Base-by-base conservation (phyloP, 2,797 vertebrate genomes). In the Micrastur ruficollis region DNA sequence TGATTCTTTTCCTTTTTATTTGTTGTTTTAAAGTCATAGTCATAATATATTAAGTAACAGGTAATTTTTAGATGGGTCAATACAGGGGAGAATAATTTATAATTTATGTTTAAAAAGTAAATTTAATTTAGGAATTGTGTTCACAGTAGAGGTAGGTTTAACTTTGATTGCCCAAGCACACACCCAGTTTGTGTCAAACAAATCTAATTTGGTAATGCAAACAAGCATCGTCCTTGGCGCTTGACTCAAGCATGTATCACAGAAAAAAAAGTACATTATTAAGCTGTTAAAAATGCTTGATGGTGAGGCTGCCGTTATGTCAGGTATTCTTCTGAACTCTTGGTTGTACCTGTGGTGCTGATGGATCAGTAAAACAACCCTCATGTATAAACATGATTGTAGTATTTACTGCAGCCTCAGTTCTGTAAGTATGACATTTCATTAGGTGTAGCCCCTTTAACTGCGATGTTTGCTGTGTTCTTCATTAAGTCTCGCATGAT, bases 81-180 rank as follows among this genome's bases (percentile, higher is more conserved):
- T 55, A 55, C 1, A 84, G 8, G 3, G 23, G 11, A 76, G 34
- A 94, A 86, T 68, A 11, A 53, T 86, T 96, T 94, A 65, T 40
- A n/a, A 91, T 78, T 72, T 84, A 63, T 61, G 52, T 73, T 97
- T 95, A 46, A 94, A 90, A 62, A 89, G 53, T 70, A 90, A 81
- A 95, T 90, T 38, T 65, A 76, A 83, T 95, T 96, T 95, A 42
- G 40, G 56, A 76, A 29, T 82, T 86, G 61, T 58, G 49, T 90
- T 97, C 62, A 56, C 73, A 75, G 3, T 56, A 89, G 29, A 74
- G n/a, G 15, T 53, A 65, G 22, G 27, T 89, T 94, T 95, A 72
- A 86, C 83, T 90, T 96, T 75, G 70, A 59, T 82, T 95, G 53
- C 62, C 38, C 46, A 89, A 70, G 49, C 84, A 44, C 59, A 34